Conservation (phyloP, 2,888 invertebrate genomes). For the Spisula solida region DNA sequence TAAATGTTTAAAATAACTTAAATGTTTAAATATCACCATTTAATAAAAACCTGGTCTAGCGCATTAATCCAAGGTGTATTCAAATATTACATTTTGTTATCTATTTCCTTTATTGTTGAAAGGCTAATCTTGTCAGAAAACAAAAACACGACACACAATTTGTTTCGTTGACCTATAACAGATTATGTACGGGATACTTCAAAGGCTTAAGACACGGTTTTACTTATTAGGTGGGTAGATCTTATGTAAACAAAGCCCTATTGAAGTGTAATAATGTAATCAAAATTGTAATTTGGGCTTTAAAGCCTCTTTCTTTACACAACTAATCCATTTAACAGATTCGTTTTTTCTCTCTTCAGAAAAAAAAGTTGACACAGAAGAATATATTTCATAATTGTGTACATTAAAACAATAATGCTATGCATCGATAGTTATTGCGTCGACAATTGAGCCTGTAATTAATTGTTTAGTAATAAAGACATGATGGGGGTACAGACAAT, state of each 20-base stretch:
- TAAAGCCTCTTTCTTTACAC: background rate
- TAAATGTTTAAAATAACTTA: constrained; percentile 13
- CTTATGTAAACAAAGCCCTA: background rate
- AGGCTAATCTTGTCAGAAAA: constrained; percentile 41
- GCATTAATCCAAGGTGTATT: background rate
- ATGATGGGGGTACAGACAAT: background rate
- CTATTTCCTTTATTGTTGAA: constrained; percentile 17
- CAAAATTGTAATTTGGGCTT: background rate
- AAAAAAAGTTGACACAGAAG: background rate
- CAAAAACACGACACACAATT: constrained; percentile 7
- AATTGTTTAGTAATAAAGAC: background rate
- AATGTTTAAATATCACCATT: constrained; percentile 3
- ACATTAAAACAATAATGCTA: background rate
- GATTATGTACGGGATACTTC: constrained; percentile 3
- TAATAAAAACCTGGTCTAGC: background rate
- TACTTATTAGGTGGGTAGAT: constrained; percentile 4
- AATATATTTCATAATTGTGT: background rate
- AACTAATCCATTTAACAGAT: background rate
- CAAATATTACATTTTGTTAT: constrained; percentile 28
- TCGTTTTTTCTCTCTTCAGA: background rate
- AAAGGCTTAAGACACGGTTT: constrained; percentile 14
- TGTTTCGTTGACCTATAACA: constrained; percentile 4
- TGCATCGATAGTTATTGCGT: background rate
- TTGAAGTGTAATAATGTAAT: background rate
- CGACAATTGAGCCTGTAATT: background rate